Base-by-base conservation (phyloP, 2,113 vertebrate species). In the Perca schrenkii region DNA sequence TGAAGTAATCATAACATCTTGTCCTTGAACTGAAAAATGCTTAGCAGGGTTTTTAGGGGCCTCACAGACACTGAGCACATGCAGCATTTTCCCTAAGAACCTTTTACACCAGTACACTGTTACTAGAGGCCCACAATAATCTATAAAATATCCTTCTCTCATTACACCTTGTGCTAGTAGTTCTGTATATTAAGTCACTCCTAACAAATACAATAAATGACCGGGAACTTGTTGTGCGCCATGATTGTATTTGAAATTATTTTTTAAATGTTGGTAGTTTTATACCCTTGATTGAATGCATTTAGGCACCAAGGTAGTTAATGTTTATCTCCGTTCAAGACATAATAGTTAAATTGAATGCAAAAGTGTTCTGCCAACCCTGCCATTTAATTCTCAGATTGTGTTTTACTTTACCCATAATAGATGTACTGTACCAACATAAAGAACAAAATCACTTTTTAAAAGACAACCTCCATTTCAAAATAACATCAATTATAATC, bases 21-120 rank as follows among this genome's bases (percentile, higher is more conserved):
- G 12, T 54, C 36, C 47, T 65, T 63, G 34, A 74, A 68, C 22
- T 75, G 50, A 49, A 82, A 79, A 82, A 78, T 61, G 52, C 43
- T 71, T 19, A 34, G 17, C 36, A 40, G 15, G 50, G 54, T 43
- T 83, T 73, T 49, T 8, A 84, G 16, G 56, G 36, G 53, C 74
- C 50, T 47, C 28, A 15, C 15, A 54, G 71, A 56, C 61, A 34
- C 22, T 43, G 10, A 66, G 16, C 10, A 43, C 2, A 21, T 19
- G 40, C 31, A 25, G 69, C 46, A 62, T 63, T 73, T 72, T 68
- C 47, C 46, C 36, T 21, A 28, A 25, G 40, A 79, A 22, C 40
- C 40, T 61, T 75, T 66, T 52, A 47, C 17, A 74, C 16, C 17
- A 69, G 13, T 28, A 54, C 53, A 10, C 34, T 25, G 12, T 60